phyloP scores from a whole-genome alignment of 2,797 vertebrate species.

The Phrynocephalus forsythii region DNA sequence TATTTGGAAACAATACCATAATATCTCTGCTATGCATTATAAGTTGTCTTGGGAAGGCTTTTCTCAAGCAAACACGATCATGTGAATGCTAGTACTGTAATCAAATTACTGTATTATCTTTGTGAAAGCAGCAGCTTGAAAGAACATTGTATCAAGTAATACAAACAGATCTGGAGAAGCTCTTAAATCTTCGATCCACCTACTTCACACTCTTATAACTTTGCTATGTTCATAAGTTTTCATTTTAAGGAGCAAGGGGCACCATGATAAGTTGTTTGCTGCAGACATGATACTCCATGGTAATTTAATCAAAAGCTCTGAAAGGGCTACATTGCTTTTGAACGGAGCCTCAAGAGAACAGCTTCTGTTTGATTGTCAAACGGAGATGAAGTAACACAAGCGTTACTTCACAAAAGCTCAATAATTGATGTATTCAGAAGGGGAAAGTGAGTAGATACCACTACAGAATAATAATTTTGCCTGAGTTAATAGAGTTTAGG shows the following conservation, averaged over 20 bases:
- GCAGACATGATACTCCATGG: constrained; percentile 61
- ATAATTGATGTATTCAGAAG: no score
- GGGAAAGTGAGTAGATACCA: constrained; percentile 33
- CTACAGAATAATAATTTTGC: background rate
- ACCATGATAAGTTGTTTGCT: constrained; percentile 49
- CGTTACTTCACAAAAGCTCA: constrained; percentile 37
- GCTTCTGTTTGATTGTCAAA: constrained; percentile 42
- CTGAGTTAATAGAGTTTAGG: background rate
- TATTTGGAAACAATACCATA: no score
- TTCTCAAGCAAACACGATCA: no score
- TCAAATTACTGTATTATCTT: background rate
- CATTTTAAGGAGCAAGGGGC: constrained; percentile 31
- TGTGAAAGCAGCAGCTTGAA: background rate
- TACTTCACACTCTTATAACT: constrained; percentile 1
- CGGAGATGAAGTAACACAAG: constrained; percentile 25
- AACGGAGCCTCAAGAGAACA: constrained; percentile 52
- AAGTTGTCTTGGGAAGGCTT: no score
- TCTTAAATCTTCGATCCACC: constrained; percentile 31
- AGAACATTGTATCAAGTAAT: constrained; percentile 22
- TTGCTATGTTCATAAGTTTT: constrained; percentile 26
- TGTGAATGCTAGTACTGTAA: background rate
- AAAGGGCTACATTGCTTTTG: constrained; percentile 3
- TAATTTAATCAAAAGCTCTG: constrained; percentile 62
- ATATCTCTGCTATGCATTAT: no score
- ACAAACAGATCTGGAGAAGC: constrained; percentile 24